Evolutionary conservation across 1,140 invertebrate species (phyloP), one percentile per base, ranked within the genome.

Genomic region (Polypedilum vanderplanki): DNA sequence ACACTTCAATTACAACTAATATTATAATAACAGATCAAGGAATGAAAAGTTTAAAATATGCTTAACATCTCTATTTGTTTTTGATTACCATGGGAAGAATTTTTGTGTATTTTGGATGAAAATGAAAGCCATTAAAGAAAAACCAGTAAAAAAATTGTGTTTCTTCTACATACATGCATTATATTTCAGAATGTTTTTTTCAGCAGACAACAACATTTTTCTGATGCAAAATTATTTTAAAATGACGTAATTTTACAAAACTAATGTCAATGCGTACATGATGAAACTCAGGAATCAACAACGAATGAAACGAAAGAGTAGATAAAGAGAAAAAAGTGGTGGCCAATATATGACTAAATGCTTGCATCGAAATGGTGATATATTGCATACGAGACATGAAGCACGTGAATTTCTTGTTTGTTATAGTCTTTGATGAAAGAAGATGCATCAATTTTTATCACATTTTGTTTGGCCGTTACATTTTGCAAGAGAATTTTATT

Each of bases 81-180:
- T 70, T 70, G 65, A 20, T 70, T 70, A 70, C 20, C 65, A 57
- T n/a, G 46, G 46, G 46, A 57, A 57, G 46, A 57, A 57, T 70
- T 70, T 70, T 70, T 70, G 65, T 70, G 65, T 70, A 70, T 70
- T 70, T 70, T 70, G 65, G 65, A 70, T 70, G 65, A 70, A 57
- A 33, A 57, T 57, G 65, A 70, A 70, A 70, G 67, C 41, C 20
- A 75, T 64, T 41, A 74, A 40, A 74, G 73, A 74, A 74, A 74
- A 40, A 40, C 46, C 46, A 57, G 46, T 57, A 57, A 57, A 57
- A 57, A 57, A 12, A 12, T 12, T n/a, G 9, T 57, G 46, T 57
- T 57, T 9, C n/a, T 15, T 15, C 10, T 57, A 57, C 12, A 57
- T 15, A 57, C 10, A 57, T 57, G 3, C 3, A 15, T 57, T 12